phyloP scores from a whole-genome alignment of 2,888 invertebrate species.

The Caenorhabditis afra region DNA sequence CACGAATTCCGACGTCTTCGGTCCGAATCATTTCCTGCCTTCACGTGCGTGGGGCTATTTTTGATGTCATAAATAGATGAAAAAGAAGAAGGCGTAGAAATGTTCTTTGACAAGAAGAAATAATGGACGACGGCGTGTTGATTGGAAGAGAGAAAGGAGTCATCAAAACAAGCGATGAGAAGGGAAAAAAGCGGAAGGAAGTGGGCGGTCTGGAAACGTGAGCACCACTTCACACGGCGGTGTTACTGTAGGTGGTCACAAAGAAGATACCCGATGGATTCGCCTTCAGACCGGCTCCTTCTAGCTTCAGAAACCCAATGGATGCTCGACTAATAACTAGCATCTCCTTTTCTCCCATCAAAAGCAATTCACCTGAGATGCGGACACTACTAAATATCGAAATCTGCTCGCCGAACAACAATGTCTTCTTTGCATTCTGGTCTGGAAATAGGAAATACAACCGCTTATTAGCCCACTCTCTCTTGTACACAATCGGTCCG shows the following conservation, averaged over 20 bases:
- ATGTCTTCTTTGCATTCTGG: not conserved
- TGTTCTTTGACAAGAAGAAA: too few species aligned
- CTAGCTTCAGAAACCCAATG: too few species aligned
- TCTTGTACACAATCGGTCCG: slow-evolving; percentile 22
- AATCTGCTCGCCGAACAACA: slow-evolving; percentile 4
- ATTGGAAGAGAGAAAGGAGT: not conserved
- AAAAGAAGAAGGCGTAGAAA: slow-evolving; percentile 1
- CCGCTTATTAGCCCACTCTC: slow-evolving; percentile 43
- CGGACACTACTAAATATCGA: not conserved
- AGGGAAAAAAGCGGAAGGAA: not conserved
- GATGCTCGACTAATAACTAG: too few species aligned
- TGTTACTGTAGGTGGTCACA: too few species aligned
- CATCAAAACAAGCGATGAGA: slow-evolving; percentile 10
- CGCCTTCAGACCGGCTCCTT: too few species aligned
- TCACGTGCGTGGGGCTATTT: slow-evolving; percentile 23
- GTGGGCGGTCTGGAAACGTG: too few species aligned
- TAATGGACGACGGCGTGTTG: slow-evolving; percentile 9
- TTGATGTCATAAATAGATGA: slow-evolving; percentile 49
- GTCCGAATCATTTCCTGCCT: slow-evolving; percentile 11
- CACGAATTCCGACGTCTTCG: slow-evolving; percentile 9
- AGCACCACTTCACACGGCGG: too few species aligned
- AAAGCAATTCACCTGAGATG: not conserved
- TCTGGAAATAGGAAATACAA: slow-evolving; percentile 19
- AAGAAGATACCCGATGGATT: not conserved
- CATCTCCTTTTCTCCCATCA: not conserved